Percentiles rank a stretch among this genome's conserved stretches.
These are phyloP conservation scores for Eupithecia inturbata DNA, from an alignment of 2,888 invertebrate species.

Conservation along the genomic window DNA sequence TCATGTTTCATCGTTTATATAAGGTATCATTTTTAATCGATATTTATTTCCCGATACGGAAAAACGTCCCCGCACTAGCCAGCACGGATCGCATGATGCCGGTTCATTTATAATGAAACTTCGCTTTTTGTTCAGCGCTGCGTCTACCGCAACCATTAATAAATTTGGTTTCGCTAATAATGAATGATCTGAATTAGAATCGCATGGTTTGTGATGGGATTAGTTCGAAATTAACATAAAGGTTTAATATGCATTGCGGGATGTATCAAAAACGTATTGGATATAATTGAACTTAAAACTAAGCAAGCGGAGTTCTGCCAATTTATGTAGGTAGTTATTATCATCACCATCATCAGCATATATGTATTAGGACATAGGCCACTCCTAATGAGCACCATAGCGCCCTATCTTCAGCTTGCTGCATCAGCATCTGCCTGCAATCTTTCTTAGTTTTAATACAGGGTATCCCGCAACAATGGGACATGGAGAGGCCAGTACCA, in stretches of 20 bases:
- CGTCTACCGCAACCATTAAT: conserved; percentile 41
- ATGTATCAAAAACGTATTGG: background rate
- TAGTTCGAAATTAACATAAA: conserved; percentile 33
- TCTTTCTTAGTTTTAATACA: too few relatives aligned
- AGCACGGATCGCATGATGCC: conserved; percentile 56
- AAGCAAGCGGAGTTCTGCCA: background rate
- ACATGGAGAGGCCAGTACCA: too few relatives aligned
- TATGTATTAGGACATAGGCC: too few relatives aligned
- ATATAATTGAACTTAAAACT: background rate
- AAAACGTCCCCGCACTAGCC: conserved; percentile 20
- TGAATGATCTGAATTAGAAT: conserved; percentile 41
- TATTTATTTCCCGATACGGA: conserved; percentile 15
- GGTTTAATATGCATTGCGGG: conserved; percentile 27
- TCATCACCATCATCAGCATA: background rate
- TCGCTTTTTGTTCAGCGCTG: conserved; percentile 45
- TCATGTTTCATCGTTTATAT: too few relatives aligned
- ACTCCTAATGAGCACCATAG: too few relatives aligned
- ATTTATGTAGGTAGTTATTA: background rate
- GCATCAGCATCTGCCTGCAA: too few relatives aligned
- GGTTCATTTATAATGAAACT: conserved; percentile 60
- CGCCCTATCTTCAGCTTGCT: too few relatives aligned
- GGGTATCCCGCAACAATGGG: too few relatives aligned
- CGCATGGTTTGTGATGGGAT: conserved; percentile 37
- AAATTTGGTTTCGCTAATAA: conserved; percentile 41
- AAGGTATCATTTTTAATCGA: too few relatives aligned